Conservation (phyloP, 2,113 vertebrate genomes). For the Tachycineta bicolor region DNA sequence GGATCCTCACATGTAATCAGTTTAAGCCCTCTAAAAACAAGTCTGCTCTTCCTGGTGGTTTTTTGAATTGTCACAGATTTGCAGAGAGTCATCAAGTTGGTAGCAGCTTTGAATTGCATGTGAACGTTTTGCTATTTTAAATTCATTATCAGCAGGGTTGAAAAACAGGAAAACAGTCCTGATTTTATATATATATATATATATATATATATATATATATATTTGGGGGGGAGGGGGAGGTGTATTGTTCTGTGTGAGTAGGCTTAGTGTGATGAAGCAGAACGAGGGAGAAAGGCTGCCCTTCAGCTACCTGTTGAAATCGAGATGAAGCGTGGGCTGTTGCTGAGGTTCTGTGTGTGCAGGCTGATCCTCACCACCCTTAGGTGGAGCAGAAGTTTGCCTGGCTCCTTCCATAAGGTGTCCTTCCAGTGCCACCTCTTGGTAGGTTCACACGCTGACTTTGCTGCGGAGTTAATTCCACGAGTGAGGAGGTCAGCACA, state of each 20-base stretch:
- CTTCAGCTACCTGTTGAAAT: neutral
- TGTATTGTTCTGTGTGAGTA: rapidly evolving
- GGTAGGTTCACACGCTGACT: neutral
- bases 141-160: neutral
- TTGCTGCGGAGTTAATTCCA: neutral
- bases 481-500: neutral
- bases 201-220: neutral
- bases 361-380: neutral
- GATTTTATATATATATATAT: too few species aligned
- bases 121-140: neutral
- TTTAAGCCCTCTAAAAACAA: neutral
- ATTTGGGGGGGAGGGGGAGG: rapidly evolving
- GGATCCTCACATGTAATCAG: neutral
- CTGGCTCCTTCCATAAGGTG: neutral
- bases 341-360: neutral
- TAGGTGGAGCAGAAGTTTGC: neutral
- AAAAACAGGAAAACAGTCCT: neutral
- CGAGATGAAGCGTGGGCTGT: neutral
- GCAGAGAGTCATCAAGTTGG: neutral
- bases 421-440: conserved; percentile 63
- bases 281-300: neutral
- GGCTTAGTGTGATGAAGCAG: neutral
- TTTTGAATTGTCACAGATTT: neutral
- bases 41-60: neutral
- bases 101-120: neutral